Percentiles rank a stretch among this genome's conserved stretches.
phyloP scores from a whole-genome alignment of 2,888 invertebrate genomes.

The Syrphus vitripennis region DNA sequence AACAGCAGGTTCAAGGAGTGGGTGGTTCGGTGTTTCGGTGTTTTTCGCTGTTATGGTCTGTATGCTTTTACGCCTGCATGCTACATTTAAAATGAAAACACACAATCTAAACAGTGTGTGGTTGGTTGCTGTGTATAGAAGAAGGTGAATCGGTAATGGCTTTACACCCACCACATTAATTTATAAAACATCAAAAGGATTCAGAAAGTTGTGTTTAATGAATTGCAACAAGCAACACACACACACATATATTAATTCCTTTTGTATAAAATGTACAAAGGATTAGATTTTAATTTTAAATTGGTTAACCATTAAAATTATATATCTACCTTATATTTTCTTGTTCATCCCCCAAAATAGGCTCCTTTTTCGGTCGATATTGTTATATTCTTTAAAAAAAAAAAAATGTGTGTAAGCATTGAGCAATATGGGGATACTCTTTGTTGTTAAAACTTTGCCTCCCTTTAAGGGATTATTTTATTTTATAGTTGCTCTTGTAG shows the following conservation, averaged over 20 bases:
- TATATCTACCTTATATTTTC: not conserved
- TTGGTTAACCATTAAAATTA: conserved; percentile 38
- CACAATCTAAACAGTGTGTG: not conserved
- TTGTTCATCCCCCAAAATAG: conserved; percentile 34
- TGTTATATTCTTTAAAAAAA: not conserved
- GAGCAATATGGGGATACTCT: conserved; percentile 8
- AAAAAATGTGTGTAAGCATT: no score
- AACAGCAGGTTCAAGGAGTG: not conserved
- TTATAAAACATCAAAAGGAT: conserved; percentile 6
- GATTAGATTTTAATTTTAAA: conserved; percentile 65
- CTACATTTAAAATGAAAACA: conserved; percentile 52
- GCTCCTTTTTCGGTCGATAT: conserved; percentile 42
- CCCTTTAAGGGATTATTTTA: conserved; percentile 30
- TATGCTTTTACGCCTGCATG: conserved; percentile 57
- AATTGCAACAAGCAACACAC: not conserved
- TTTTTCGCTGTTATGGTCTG: not conserved
- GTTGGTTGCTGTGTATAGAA: not conserved
- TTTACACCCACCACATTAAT: not conserved
- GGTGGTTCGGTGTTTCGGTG: not conserved
- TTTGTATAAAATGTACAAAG: conserved; percentile 3
- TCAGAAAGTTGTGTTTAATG: not conserved
- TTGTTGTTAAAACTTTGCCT: no score
- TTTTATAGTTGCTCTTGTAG: conserved; percentile 35
- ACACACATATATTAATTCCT: not conserved
- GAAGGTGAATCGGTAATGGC: conserved; percentile 23